These are phyloP conservation scores for Ornithoptera alexandrae DNA, from an alignment of 2,888 invertebrate genomes.

Conservation along the genomic window DNA sequence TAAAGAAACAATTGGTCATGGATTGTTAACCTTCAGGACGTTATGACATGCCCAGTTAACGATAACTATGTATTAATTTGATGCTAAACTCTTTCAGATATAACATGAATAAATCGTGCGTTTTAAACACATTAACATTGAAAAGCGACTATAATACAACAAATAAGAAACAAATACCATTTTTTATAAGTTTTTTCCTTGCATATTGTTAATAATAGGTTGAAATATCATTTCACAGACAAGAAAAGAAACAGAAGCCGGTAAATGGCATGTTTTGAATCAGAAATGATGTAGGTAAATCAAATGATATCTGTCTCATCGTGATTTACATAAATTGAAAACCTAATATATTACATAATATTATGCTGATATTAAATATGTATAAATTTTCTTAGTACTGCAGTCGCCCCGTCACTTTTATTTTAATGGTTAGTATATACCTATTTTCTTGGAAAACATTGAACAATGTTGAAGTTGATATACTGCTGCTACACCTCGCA, in stretches of 20 bases:
- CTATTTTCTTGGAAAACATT: no score
- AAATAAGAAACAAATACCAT: no score
- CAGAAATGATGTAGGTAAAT: slow-evolving; percentile 8
- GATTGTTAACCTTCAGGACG: background rate
- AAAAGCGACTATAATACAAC: no score
- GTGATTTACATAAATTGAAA: slow-evolving; percentile 7
- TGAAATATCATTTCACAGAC: slow-evolving; percentile 4
- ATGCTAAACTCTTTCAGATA: no score
- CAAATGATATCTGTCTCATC: background rate
- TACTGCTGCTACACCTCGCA: no score
- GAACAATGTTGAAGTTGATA: no score
- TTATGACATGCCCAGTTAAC: background rate
- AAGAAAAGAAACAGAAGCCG: slow-evolving; percentile 2
- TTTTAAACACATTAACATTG: no score
- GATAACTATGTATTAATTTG: background rate
- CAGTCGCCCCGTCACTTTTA: no score
- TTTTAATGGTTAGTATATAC: no score
- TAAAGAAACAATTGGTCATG: background rate
- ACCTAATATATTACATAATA: background rate
- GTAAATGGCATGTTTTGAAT: slow-evolving; percentile 4
- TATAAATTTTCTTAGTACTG: background rate
- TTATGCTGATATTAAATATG: background rate
- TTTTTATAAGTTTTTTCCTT: background rate
- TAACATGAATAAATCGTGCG: no score
- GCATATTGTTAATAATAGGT: background rate